Evolutionary conservation across 2,113 vertebrate species (phyloP).

Genomic region (Oncorhynchus mykiss): DNA sequence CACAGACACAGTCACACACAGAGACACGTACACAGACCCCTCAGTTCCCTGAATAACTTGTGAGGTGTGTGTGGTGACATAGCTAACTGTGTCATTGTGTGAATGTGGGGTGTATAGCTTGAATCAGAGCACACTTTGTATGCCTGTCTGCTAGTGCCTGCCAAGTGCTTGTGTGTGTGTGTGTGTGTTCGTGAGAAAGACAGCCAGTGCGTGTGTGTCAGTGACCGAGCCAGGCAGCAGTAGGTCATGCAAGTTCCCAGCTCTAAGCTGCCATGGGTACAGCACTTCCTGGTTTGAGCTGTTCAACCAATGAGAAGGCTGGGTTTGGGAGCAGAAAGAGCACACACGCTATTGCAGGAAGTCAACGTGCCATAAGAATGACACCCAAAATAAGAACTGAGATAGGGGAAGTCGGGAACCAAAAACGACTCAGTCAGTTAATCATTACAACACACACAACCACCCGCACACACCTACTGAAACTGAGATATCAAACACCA

Average conservation of each 20-base stretch:
- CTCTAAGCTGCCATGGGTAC: conserved; percentile 46
- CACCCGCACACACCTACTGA: neutral
- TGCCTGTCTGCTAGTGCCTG: conserved; percentile 8
- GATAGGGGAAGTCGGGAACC: conserved; percentile 1
- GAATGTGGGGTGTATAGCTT: conserved; percentile 9
- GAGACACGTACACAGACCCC: neutral
- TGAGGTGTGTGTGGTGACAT: neutral
- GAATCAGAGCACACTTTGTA: conserved; percentile 7
- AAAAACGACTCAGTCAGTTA: conserved; percentile 2
- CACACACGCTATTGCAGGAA: neutral
- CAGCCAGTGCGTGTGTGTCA: conserved; percentile 60
- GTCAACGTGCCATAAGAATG: conserved; percentile 36
- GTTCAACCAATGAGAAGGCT: conserved; percentile 40
- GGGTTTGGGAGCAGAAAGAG: conserved; percentile 21
- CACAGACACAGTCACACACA: neutral
- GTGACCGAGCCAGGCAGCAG: conserved; percentile 64
- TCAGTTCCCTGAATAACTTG: too few species aligned
- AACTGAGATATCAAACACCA: neutral
- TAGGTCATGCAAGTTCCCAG: conserved; percentile 71
- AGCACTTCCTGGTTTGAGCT: conserved; percentile 51
- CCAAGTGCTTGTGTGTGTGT: conserved; percentile 48
- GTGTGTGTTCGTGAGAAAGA: conserved; percentile 51
- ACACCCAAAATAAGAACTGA: conserved; percentile 20
- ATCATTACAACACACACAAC: neutral
- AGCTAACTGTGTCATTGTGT: conserved; percentile 7